Conservation (phyloP, 2,113 vertebrate genomes). For the Eptatretus burgeri region DNA sequence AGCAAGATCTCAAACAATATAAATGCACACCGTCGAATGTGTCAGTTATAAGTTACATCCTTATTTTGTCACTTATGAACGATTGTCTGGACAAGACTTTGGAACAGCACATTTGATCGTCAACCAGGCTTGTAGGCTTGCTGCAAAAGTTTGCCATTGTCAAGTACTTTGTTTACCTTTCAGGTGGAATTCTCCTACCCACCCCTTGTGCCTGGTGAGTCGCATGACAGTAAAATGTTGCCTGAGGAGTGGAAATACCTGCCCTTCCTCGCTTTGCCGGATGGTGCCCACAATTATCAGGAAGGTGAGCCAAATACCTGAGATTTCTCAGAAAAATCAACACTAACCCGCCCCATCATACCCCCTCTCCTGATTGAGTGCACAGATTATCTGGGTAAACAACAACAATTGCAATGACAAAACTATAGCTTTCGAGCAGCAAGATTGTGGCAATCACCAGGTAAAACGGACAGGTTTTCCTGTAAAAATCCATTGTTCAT, state of each 20-base stretch:
- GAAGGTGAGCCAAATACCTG: slow-evolving; percentile 33
- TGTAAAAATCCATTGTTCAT: not conserved
- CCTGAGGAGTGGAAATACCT: slow-evolving; percentile 87
- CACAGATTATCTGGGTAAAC: not conserved
- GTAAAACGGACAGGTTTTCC: not conserved
- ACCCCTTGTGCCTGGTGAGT: slow-evolving; percentile 38
- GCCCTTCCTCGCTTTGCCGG: slow-evolving; percentile 66
- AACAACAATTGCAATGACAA: not conserved
- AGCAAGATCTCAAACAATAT: too few species aligned
- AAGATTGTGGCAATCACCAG: not conserved
- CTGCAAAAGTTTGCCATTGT: too few species aligned
- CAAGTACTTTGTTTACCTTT: not conserved
- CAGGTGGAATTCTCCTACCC: slow-evolving; percentile 93
- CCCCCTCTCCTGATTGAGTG: not conserved
- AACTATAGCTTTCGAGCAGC: not conserved
- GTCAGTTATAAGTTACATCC: too few species aligned
- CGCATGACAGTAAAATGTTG: slow-evolving; percentile 46
- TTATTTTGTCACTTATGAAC: too few species aligned
- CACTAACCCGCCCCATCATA: not conserved
- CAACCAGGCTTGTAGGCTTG: too few species aligned
- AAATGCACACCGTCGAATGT: too few species aligned
- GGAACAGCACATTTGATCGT: too few species aligned
- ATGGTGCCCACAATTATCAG: slow-evolving; percentile 85
- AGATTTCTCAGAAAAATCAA: not conserved
- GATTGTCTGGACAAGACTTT: too few species aligned